phyloP scores from a whole-genome alignment of 2,888 invertebrate genomes.

The Luperina testacea region DNA sequence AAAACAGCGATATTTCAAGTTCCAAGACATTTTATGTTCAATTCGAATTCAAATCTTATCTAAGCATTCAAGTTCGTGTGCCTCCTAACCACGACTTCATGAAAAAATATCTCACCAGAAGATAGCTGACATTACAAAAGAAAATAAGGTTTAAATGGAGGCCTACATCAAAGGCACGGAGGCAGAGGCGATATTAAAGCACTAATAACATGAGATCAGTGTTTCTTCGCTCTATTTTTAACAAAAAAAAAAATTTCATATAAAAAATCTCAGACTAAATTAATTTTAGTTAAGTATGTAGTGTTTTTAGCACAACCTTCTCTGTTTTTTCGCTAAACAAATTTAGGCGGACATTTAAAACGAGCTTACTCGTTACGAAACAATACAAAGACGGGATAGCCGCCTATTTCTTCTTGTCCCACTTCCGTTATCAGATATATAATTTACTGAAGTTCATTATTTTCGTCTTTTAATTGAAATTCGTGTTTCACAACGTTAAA shows the following conservation, averaged over 20 bases:
- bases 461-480: conserved; percentile 28
- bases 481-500: neutral
- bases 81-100: neutral
- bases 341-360: conserved; percentile 16
- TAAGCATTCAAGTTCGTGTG: neutral
- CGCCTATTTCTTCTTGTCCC: conserved; percentile 11
- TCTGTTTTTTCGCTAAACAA: neutral
- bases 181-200: neutral
- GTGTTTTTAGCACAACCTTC: neutral
- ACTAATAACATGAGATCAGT: conserved; percentile 25
- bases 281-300: neutral
- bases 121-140: conserved; percentile 15
- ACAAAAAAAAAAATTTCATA: neutral
- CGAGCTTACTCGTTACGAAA: conserved; percentile 12
- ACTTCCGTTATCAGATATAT: conserved; percentile 40
- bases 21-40: neutral
- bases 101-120: conserved; percentile 13
- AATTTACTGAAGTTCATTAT: conserved; percentile 27
- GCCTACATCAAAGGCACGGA: conserved; percentile 3
- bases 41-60: neutral
- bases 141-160: conserved; percentile 27
- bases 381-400: conserved; percentile 19
- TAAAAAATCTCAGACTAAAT: neutral
- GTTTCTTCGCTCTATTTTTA: neutral
- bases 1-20: neutral